Conservation (phyloP, 2,113 vertebrate genomes). For the Boleophthalmus pectinirostris region DNA sequence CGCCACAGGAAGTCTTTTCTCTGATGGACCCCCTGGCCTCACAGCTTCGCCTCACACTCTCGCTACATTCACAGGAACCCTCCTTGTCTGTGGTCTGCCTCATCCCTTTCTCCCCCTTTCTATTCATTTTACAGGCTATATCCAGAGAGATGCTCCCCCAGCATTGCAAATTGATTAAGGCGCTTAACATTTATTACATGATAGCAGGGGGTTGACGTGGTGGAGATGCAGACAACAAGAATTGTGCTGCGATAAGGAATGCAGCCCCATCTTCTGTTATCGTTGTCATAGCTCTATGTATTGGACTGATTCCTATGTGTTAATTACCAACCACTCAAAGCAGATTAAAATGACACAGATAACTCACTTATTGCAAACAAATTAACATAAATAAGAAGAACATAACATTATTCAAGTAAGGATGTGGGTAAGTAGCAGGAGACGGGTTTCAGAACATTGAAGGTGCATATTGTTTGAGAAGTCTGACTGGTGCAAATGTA, state of each 20-base stretch:
- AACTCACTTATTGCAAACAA: constrained; percentile 5
- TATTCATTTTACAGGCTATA: constrained; percentile 58
- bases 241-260: constrained; percentile 57
- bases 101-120: constrained; percentile 61
- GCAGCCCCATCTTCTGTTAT: constrained; percentile 52
- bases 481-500: constrained; percentile 39
- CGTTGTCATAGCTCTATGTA: constrained; percentile 46
- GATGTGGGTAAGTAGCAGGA: not conserved
- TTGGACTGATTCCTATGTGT: constrained; percentile 3
- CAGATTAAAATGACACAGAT: constrained; percentile 20
- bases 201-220: constrained; percentile 62
- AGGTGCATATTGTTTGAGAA: constrained; percentile 3
- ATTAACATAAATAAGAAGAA: not conserved
- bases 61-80: constrained; percentile 53
- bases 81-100: constrained; percentile 60
- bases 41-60: constrained; percentile 39
- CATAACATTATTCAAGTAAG: not conserved
- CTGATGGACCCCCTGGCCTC: constrained; percentile 57
- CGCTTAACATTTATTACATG: constrained; percentile 80
- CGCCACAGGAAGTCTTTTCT: constrained; percentile 75
- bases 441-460: not conserved
- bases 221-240: constrained; percentile 51
- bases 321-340: not conserved
- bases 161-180: constrained; percentile 83
- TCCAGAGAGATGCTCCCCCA: constrained; percentile 74